Conservation (phyloP, 2,797 vertebrate species). For the Diglossa cyanea region DNA sequence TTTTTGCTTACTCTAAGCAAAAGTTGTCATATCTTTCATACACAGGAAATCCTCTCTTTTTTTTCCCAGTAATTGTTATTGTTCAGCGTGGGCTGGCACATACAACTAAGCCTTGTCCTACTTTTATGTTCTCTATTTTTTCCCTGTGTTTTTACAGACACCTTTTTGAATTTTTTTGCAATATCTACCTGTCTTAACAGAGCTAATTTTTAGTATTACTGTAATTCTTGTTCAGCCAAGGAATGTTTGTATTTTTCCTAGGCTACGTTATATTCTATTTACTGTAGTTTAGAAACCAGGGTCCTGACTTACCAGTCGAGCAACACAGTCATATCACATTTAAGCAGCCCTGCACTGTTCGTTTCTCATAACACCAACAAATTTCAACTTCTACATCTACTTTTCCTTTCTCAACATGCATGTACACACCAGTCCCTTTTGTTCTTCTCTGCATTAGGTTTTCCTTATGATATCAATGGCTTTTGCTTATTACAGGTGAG, state of each 20-base stretch:
- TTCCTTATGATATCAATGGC: background rate
- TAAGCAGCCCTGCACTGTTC: background rate
- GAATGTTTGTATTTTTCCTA: background rate
- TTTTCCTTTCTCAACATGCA: background rate
- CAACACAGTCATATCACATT: background rate
- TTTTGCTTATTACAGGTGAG: background rate
- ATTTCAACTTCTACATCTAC: background rate
- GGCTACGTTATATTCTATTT: background rate
- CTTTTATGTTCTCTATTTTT: background rate
- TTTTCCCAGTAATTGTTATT: rapidly evolving
- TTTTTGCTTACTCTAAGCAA: background rate
- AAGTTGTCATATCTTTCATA: rapidly evolving
- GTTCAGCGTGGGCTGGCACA: background rate
- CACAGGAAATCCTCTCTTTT: background rate
- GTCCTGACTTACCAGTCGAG: background rate
- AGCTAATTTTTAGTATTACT: background rate
- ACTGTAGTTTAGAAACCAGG: rapidly evolving
- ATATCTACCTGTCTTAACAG: background rate
- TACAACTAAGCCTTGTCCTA: background rate
- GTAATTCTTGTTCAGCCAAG: background rate
- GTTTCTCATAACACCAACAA: background rate
- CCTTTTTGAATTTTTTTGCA: background rate
- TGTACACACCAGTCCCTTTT: background rate
- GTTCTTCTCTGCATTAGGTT: background rate
- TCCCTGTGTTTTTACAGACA: background rate